Conservation (phyloP, 1,140 invertebrate genomes). For the Cardiocondyla obscurior region DNA sequence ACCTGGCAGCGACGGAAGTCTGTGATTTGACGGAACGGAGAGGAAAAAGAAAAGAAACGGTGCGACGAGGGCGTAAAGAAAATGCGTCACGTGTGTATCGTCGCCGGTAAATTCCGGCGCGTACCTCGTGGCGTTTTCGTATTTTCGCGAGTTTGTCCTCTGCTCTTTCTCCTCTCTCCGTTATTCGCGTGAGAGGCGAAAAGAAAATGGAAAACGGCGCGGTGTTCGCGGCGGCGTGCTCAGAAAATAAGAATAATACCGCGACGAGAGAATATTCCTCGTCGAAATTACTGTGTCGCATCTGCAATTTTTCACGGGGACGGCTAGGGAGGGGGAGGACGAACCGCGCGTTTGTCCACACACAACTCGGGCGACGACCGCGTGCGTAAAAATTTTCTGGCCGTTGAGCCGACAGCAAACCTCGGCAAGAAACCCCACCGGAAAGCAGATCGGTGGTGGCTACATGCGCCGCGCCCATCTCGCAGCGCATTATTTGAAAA, state of each 20-base stretch:
- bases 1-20: conserved; percentile 18
- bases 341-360: conserved; percentile 42
- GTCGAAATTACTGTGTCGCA: conserved; percentile 56
- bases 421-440: conserved; percentile 24
- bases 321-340: background rate
- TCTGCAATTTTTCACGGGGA: conserved; percentile 49
- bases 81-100: conserved; percentile 57
- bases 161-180: background rate
- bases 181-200: conserved; percentile 2
- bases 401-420: conserved; percentile 34
- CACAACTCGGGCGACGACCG: conserved; percentile 5
- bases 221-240: conserved; percentile 29
- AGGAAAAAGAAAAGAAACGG: background rate
- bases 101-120: conserved; percentile 58
- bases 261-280: conserved; percentile 49
- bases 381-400: conserved; percentile 48
- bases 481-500: conserved; percentile 43
- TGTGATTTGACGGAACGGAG: conserved; percentile 25
- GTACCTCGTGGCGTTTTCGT: conserved; percentile 59
- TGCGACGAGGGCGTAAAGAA: conserved; percentile 19
- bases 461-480: conserved; percentile 27
- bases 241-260: conserved; percentile 49
- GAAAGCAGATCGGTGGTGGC: conserved; percentile 45
- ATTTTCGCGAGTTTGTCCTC: conserved; percentile 51
- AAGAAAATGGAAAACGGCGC: conserved; percentile 40